These are phyloP conservation scores for Anthoptus insignis DNA, from an alignment of 2,888 invertebrate genomes.

Conservation along the genomic window DNA sequence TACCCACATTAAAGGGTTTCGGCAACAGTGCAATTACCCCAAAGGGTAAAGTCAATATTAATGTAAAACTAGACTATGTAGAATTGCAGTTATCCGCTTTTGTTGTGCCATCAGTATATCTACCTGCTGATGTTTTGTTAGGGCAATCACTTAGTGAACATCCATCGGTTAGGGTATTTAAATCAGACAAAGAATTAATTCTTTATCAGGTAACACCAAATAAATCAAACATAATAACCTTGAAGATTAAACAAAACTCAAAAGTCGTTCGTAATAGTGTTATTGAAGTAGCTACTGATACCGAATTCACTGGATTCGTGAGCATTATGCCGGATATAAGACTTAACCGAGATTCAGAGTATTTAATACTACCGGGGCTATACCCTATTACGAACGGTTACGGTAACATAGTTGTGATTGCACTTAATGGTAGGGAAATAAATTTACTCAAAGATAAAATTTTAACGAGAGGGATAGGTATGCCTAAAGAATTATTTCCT, in stretches of 20 bases:
- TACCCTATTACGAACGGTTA: neutral
- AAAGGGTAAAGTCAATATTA: conserved; percentile 19
- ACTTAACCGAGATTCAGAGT: neutral
- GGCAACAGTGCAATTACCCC: conserved; percentile 28
- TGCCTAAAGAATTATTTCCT: neutral
- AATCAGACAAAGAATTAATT: conserved; percentile 7
- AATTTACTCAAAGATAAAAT: neutral
- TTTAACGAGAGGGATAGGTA: neutral
- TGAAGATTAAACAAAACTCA: neutral
- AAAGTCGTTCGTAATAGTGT: neutral
- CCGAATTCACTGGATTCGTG: neutral
- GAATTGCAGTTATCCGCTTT: conserved; percentile 24
- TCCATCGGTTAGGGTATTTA: conserved; percentile 24
- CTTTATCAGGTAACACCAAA: neutral
- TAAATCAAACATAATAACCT: neutral
- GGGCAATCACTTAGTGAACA: conserved; percentile 41
- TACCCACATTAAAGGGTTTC: conserved; percentile 37
- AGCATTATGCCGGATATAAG: neutral
- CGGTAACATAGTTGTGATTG: neutral
- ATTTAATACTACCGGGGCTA: too few species aligned
- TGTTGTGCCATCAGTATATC: conserved; percentile 25
- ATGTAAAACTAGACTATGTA: conserved; percentile 28
- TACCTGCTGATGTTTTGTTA: conserved; percentile 32
- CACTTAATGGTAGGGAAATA: neutral
- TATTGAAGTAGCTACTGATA: neutral